A percentile compares a stretch with the other conserved stretches of the same genome.
These are phyloP conservation scores for Apodemus sylvaticus DNA, from an alignment of 2,113 vertebrate genomes.

Conservation along the genomic window DNA sequence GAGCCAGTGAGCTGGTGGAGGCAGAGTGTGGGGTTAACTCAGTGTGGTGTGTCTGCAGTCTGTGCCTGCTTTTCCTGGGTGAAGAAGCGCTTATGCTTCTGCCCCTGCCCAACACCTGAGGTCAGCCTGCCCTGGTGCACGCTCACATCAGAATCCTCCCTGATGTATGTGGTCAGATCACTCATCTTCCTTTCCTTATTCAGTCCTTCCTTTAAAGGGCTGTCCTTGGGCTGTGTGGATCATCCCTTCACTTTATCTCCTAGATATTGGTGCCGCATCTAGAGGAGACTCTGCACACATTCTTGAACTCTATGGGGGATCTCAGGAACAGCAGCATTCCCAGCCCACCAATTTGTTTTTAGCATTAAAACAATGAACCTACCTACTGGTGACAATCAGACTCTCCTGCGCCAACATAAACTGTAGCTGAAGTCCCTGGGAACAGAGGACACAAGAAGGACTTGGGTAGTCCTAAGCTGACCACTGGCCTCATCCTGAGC, in stretches of 20 bases:
- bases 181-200: background rate
- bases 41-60: background rate
- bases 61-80: background rate
- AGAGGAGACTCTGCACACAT: background rate
- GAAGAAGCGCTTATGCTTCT: background rate
- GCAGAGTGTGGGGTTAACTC: background rate
- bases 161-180: background rate
- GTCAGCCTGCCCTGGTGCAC: background rate
- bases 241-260: background rate
- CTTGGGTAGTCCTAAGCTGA: background rate
- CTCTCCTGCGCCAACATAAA: background rate
- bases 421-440: background rate
- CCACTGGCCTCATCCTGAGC: background rate
- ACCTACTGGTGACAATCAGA: background rate
- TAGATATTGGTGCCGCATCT: too few species aligned
- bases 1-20: background rate
- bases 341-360: background rate
- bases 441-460: background rate
- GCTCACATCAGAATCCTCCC: background rate
- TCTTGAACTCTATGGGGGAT: background rate
- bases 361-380: background rate
- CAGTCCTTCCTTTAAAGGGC: background rate
- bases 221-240: background rate
- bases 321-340: too few species aligned
- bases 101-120: background rate